These are phyloP conservation scores for Sebastes wilsoni DNA, from an alignment of 2,797 vertebrate genomes.

Conservation along the genomic window DNA sequence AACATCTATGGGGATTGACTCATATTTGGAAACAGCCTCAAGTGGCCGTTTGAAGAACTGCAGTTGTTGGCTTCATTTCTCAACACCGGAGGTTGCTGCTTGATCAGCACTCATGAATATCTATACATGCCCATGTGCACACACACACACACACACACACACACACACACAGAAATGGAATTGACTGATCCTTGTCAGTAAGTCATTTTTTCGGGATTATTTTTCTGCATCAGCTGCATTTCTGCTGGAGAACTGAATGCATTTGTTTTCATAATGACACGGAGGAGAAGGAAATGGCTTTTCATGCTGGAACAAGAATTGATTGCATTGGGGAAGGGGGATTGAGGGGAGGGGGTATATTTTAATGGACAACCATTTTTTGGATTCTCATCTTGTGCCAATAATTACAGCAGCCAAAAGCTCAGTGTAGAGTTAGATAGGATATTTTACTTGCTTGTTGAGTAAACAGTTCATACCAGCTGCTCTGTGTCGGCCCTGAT, in stretches of 20 bases:
- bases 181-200: conserved; percentile 72
- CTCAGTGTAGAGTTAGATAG: conserved; percentile 1
- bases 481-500: neutral
- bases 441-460: conserved; percentile 27
- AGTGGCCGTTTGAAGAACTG: neutral
- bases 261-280: conserved; percentile 75
- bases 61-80: neutral
- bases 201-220: conserved; percentile 59
- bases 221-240: conserved; percentile 67
- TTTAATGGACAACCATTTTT: conserved; percentile 41
- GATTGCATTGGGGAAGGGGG: conserved; percentile 48
- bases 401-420: conserved; percentile 26
- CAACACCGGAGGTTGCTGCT: neutral
- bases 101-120: conserved; percentile 25
- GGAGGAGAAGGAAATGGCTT: conserved; percentile 70
- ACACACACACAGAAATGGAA: conserved; percentile 41
- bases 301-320: conserved; percentile 67
- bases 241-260: conserved; percentile 64
- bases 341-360: neutral
- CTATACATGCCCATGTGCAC: conserved; percentile 5
- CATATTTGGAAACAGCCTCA: neutral
- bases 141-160: conserved; percentile 2
- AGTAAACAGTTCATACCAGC: conserved; percentile 11
- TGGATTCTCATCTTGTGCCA: conserved; percentile 35
- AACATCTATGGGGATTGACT: too few relatives aligned